Conservation (phyloP, 2,113 vertebrate species). For the Ginglymostoma cirratum region DNA sequence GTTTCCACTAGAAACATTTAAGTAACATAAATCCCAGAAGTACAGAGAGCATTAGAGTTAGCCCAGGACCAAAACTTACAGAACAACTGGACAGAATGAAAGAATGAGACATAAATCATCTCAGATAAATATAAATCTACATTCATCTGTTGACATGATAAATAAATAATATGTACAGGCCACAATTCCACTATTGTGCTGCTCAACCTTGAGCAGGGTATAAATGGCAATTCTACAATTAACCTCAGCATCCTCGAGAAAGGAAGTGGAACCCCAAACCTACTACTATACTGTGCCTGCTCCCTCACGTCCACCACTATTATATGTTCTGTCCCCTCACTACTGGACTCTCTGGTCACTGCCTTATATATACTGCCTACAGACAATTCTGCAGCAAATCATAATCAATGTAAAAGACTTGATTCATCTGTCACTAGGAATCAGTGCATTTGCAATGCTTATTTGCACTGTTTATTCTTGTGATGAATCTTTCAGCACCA, state of each 20-base stretch:
- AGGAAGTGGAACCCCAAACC: neutral
- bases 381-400: neutral
- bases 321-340: neutral
- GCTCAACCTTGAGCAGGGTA: neutral
- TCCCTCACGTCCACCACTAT: neutral
- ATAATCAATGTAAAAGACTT: neutral
- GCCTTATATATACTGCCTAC: neutral
- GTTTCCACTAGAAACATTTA: neutral
- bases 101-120: neutral
- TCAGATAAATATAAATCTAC: neutral
- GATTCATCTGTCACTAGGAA: neutral
- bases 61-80: neutral
- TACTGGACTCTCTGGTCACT: neutral
- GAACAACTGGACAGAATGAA: neutral
- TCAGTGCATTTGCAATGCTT: neutral
- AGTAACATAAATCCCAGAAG: neutral
- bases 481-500: neutral
- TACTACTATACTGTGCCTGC: no score
- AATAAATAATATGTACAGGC: neutral
- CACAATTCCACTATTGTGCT: neutral
- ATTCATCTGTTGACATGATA: no score
- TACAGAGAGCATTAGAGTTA: neutral
- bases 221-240: neutral
- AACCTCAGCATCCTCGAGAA: neutral
- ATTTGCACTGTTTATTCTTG: neutral